Percentiles rank a stretch among this genome's conserved stretches.
Conservation (phyloP, 2,113 vertebrate species). For the Leucopsar rothschildi region DNA sequence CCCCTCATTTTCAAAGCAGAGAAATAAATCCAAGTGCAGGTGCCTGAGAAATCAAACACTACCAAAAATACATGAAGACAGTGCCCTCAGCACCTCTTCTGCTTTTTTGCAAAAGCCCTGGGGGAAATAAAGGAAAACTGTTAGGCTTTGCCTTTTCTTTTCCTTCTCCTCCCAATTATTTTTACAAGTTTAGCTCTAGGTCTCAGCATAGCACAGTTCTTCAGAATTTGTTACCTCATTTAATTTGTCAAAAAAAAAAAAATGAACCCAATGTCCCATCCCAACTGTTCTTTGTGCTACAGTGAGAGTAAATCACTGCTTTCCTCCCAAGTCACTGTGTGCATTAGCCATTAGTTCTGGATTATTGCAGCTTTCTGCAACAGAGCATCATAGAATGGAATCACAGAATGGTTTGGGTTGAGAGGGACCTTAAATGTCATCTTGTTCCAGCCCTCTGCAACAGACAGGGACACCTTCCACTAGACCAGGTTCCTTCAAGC, state of each 20-base stretch:
- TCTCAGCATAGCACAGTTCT: background rate
- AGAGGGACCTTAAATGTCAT: background rate
- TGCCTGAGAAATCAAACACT: background rate
- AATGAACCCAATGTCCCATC: background rate
- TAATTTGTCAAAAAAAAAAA: background rate
- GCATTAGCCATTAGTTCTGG: background rate
- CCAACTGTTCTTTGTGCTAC: background rate
- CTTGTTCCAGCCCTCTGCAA: background rate
- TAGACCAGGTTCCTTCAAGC: accelerated
- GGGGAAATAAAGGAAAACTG: background rate
- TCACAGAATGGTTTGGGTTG: background rate
- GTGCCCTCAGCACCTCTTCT: background rate
- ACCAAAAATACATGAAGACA: background rate
- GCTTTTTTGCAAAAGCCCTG: background rate
- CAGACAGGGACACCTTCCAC: background rate
- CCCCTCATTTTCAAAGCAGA: background rate
- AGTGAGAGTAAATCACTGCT: background rate
- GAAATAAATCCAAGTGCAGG: background rate
- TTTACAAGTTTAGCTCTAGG: background rate
- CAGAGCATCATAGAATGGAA: background rate
- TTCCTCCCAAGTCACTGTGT: too few species aligned
- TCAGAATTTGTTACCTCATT: background rate
- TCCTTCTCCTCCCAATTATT: background rate
- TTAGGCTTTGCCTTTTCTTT: background rate
- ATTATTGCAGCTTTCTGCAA: background rate